phyloP scores from a whole-genome alignment of 2,888 invertebrate species.

The Diarsia dahlii region DNA sequence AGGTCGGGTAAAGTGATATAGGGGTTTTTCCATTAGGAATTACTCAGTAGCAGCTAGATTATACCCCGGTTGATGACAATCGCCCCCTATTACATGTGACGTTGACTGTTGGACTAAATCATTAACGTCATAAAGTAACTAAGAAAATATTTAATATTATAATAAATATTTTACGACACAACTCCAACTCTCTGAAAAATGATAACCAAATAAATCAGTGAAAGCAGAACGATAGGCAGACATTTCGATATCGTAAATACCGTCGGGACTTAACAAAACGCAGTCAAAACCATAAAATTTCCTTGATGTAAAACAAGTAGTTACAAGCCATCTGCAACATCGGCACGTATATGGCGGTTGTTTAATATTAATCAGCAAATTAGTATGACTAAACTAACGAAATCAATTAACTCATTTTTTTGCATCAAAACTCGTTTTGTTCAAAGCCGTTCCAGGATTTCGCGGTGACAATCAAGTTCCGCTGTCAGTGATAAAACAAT shows the following conservation, averaged over 20 bases:
- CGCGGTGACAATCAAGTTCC: slow-evolving; percentile 71
- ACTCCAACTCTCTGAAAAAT: no score
- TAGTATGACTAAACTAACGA: slow-evolving; percentile 87
- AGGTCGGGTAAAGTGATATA: no score
- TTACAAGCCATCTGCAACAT: slow-evolving; percentile 80
- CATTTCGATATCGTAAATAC: slow-evolving; percentile 38
- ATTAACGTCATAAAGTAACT: no score
- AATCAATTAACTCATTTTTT: slow-evolving; percentile 86
- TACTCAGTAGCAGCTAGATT: no score
- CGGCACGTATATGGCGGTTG: slow-evolving; percentile 81
- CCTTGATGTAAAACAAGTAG: slow-evolving; percentile 76
- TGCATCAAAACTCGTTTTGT: slow-evolving; percentile 78
- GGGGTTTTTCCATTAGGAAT: no score
- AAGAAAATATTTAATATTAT: no score
- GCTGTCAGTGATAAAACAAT: slow-evolving; percentile 68
- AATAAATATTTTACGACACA: no score
- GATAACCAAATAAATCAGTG: not conserved
- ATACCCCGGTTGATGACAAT: no score
- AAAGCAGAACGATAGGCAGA: slow-evolving; percentile 46
- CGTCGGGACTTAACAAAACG: slow-evolving; percentile 46
- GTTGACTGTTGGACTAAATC: no score
- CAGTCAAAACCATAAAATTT: slow-evolving; percentile 79
- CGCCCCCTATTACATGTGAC: no score
- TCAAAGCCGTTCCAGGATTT: slow-evolving; percentile 77
- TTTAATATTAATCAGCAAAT: slow-evolving; percentile 88